Percentiles rank a stretch among this genome's conserved stretches.
These are phyloP conservation scores for Numenius phaeopus DNA, from an alignment of 2,797 vertebrate species.

Conservation along the genomic window DNA sequence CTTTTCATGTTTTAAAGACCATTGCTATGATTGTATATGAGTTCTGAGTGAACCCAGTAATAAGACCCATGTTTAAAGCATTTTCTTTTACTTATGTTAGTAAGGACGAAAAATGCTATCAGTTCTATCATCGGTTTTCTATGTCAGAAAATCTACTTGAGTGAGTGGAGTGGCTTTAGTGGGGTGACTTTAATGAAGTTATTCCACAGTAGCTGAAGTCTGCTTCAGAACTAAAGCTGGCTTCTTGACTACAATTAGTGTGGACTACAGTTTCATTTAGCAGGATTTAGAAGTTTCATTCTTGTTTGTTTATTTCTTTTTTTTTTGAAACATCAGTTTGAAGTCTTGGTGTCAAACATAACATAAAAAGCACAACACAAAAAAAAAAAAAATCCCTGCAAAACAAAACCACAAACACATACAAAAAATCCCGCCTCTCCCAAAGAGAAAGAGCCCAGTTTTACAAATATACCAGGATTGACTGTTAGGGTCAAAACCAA, in stretches of 20 bases:
- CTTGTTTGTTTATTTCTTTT: neutral
- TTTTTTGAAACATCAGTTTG: neutral
- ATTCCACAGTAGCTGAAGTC: neutral
- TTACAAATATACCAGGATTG: neutral
- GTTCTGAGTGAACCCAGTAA: neutral
- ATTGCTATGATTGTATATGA: neutral
- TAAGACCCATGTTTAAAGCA: neutral
- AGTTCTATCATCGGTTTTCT: neutral
- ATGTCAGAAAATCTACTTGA: neutral
- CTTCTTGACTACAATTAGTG: neutral
- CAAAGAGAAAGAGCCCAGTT: neutral
- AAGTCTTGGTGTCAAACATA: neutral
- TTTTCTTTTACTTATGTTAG: neutral
- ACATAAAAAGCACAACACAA: neutral
- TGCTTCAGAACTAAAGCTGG: neutral
- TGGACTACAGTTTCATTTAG: neutral
- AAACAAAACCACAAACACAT: neutral
- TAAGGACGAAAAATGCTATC: neutral
- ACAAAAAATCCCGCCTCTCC: accelerated
- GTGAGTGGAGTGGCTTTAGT: neutral
- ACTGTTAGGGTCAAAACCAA: neutral
- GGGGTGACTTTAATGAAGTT: neutral
- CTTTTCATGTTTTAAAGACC: neutral
- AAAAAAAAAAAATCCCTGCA: neutral
- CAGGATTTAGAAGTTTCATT: neutral